Percentiles rank a stretch among this genome's conserved stretches.
These are phyloP conservation scores for Ophion obscuratus DNA, from an alignment of 2,888 invertebrate genomes.

Conservation along the genomic window DNA sequence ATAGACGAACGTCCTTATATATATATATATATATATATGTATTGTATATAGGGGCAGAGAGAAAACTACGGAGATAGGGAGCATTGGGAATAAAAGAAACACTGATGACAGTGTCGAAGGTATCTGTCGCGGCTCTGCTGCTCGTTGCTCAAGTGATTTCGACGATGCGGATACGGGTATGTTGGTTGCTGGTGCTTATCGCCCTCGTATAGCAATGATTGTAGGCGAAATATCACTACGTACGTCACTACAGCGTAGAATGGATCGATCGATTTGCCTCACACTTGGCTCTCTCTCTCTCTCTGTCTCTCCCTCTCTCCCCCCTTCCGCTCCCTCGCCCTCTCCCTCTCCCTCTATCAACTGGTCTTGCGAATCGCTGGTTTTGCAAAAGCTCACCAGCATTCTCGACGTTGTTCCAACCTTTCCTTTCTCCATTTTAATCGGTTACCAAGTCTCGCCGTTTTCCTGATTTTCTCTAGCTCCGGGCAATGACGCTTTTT, in stretches of 20 bases:
- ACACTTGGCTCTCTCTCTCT: constrained; percentile 53
- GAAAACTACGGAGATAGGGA: neutral
- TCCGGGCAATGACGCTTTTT: constrained; percentile 33
- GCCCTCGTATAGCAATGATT: constrained; percentile 73
- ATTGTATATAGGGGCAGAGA: neutral
- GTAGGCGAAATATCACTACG: constrained; percentile 52
- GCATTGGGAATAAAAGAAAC: neutral
- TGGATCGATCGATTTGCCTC: constrained; percentile 32
- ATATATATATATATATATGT: neutral
- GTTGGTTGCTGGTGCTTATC: constrained; percentile 26
- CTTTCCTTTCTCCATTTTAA: constrained; percentile 13
- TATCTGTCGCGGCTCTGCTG: constrained; percentile 24
- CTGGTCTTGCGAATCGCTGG: constrained; percentile 36
- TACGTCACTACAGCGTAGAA: constrained; percentile 45
- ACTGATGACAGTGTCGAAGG: constrained; percentile 48
- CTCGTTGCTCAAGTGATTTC: constrained; percentile 70
- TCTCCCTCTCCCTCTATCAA: constrained; percentile 42
- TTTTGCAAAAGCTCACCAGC: constrained; percentile 32
- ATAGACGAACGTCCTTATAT: neutral
- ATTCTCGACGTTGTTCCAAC: constrained; percentile 28
- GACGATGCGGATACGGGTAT: constrained; percentile 62
- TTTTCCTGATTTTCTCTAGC: constrained; percentile 23
- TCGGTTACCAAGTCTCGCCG: constrained; percentile 23
- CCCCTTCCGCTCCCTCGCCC: constrained; percentile 23
- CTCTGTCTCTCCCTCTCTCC: constrained; percentile 30